Percentiles rank a stretch among this genome's conserved stretches.
Evolutionary conservation across 64 coral and sea anemone genomes (phyloP).

Genomic region (Stylophora pistillata): DNA sequence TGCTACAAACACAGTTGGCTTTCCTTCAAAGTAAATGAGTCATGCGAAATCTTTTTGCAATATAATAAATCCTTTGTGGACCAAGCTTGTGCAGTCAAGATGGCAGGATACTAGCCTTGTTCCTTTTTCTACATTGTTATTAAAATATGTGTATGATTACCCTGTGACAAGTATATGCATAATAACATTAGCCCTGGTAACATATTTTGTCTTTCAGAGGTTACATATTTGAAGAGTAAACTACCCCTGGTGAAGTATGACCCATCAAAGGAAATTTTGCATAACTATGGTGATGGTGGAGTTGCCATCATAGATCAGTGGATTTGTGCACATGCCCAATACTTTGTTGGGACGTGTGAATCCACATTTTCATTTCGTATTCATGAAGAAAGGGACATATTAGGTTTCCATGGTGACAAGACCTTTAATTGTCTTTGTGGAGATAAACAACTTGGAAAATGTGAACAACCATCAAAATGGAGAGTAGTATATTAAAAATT

Average conservation of each 20-base stretch:
- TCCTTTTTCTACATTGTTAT: too few species aligned
- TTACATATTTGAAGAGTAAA: conserved; percentile 85
- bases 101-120: too few species aligned
- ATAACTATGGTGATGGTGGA: conserved; percentile 91
- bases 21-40: too few species aligned
- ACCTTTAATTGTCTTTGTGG: conserved; percentile 97
- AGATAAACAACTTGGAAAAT: conserved; percentile 92
- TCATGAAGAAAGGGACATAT: conserved; percentile 97
- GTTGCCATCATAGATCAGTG: conserved; percentile 98
- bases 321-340: conserved; percentile 97
- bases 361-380: conserved; percentile 98
- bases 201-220: conserved; percentile 53
- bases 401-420: conserved; percentile 93
- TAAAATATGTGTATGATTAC: too few species aligned
- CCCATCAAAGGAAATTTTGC: conserved; percentile 61
- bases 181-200: background rate
- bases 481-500: conserved; percentile 84
- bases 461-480: conserved; percentile 95
- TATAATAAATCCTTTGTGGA: too few species aligned
- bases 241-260: conserved; percentile 87
- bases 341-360: conserved; percentile 89
- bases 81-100: too few species aligned
- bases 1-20: too few species aligned
- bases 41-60: too few species aligned
- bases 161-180: background rate